A percentile compares a stretch with the other conserved stretches of the same genome.
Conservation (phyloP, 2,113 vertebrate genomes). For the Colinus virginianus region DNA sequence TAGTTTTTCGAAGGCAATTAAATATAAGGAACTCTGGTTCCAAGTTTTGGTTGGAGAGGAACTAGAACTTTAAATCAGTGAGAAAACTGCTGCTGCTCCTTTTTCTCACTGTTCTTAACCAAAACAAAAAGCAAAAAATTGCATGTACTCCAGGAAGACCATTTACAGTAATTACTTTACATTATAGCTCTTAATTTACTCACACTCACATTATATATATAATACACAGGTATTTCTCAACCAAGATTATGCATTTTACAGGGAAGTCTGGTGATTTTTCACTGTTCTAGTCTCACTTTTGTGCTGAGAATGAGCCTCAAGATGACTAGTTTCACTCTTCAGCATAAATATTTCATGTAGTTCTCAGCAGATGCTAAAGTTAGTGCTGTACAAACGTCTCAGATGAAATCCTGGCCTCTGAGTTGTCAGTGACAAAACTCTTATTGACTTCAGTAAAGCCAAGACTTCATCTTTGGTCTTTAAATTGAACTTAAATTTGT, state of each 20-base stretch:
- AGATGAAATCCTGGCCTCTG: conserved; percentile 34
- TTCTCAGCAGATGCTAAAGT: conserved; percentile 50
- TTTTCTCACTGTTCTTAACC: background rate
- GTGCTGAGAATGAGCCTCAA: background rate
- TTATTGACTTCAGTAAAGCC: conserved; percentile 38
- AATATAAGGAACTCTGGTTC: fast-evolving
- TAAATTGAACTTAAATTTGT: conserved; percentile 54
- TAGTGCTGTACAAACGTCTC: conserved; percentile 50
- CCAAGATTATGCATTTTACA: background rate
- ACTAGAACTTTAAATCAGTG: background rate
- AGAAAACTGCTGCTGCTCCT: background rate
- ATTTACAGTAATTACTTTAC: background rate
- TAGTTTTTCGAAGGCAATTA: background rate
- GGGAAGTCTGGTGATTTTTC: background rate
- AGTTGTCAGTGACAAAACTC: conserved; percentile 39
- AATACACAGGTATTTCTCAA: background rate
- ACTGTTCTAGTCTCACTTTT: background rate
- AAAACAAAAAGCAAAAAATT: background rate
- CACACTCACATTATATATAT: background rate
- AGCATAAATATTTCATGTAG: conserved; percentile 47
- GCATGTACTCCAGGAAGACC: background rate
- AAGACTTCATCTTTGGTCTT: conserved; percentile 60
- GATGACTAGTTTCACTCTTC: conserved; percentile 6
- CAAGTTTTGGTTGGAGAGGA: background rate
- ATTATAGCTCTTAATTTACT: background rate